A percentile compares a stretch with the other conserved stretches of the same genome.
Conservation (phyloP, 2,888 invertebrate genomes). For the Drosophila prostipennis region DNA sequence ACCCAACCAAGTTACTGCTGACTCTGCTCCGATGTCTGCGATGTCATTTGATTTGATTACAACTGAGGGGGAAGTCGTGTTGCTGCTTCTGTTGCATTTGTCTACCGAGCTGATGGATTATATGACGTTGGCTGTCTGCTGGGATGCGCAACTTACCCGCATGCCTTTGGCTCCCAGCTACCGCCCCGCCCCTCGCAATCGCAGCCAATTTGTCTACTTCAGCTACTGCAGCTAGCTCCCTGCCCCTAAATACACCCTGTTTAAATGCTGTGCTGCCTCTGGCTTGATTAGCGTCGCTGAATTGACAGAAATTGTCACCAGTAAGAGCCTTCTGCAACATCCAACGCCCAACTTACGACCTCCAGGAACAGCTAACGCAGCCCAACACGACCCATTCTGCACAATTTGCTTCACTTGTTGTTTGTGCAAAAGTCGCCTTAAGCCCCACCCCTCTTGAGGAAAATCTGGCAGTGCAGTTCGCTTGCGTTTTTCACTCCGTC, state of each 20-base stretch:
- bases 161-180: too few relatives aligned
- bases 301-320: slow-evolving; percentile 75
- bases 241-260: slow-evolving; percentile 24
- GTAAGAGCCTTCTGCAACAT: slow-evolving; percentile 22
- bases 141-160: slow-evolving; percentile 3
- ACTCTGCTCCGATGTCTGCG: too few relatives aligned
- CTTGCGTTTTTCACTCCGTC: too few relatives aligned
- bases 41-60: too few relatives aligned
- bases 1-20: too few relatives aligned
- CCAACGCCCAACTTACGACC: too few relatives aligned
- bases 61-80: not conserved
- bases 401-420: slow-evolving; percentile 73
- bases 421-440: slow-evolving; percentile 53
- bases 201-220: slow-evolving; percentile 38
- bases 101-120: slow-evolving; percentile 71
- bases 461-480: slow-evolving; percentile 16
- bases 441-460: slow-evolving; percentile 15
- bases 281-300: slow-evolving; percentile 77
- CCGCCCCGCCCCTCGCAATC: too few relatives aligned
- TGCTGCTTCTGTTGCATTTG: slow-evolving; percentile 49
- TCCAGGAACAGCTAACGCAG: not conserved
- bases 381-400: slow-evolving; percentile 20
- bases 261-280: slow-evolving; percentile 61
- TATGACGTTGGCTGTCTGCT: slow-evolving; percentile 50
- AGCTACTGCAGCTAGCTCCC: not conserved